Percentiles rank a stretch among this genome's conserved stretches.
Evolutionary conservation across 2,797 vertebrate species (phyloP).

Genomic region (Sebastes iracundus): DNA sequence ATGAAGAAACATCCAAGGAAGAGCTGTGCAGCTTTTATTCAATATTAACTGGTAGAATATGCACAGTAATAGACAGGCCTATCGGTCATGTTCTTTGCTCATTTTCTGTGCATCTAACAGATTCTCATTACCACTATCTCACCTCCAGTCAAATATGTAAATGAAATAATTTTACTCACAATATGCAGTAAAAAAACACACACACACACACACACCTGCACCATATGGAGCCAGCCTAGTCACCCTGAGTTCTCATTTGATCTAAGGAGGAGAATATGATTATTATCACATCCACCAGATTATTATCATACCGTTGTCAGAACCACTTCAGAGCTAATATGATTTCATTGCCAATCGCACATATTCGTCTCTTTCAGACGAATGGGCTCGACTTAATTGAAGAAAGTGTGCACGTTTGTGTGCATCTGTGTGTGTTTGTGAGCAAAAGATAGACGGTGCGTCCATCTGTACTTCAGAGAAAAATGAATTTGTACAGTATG

Average conservation of each 20-base stretch:
- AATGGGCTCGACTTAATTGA: conserved; percentile 25
- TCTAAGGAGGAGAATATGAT: conserved; percentile 50
- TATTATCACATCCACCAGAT: conserved; percentile 41
- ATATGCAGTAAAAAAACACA: conserved; percentile 51
- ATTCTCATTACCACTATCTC: conserved; percentile 52
- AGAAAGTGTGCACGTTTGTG: conserved; percentile 1
- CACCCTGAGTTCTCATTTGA: conserved; percentile 43
- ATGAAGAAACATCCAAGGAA: neutral
- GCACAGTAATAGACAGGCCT: neutral
- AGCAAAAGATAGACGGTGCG: neutral
- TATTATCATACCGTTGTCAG: conserved; percentile 43
- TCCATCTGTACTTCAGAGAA: conserved; percentile 12
- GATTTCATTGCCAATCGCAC: conserved; percentile 49
- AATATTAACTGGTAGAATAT: neutral
- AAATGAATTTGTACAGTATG: conserved; percentile 9
- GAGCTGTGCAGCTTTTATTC: neutral
- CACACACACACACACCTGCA: conserved; percentile 37
- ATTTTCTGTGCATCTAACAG: conserved; percentile 31
- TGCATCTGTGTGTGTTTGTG: neutral
- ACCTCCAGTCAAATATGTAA: conserved; percentile 61
- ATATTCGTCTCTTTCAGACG: conserved; percentile 26
- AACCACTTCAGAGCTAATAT: conserved; percentile 40
- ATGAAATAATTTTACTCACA: conserved; percentile 51
- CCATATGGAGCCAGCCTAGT: neutral
- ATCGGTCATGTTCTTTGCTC: conserved; percentile 23